Base-by-base conservation (phyloP, 53 echinoderm and acorn worm species). In the Paracentrotus lividus region DNA sequence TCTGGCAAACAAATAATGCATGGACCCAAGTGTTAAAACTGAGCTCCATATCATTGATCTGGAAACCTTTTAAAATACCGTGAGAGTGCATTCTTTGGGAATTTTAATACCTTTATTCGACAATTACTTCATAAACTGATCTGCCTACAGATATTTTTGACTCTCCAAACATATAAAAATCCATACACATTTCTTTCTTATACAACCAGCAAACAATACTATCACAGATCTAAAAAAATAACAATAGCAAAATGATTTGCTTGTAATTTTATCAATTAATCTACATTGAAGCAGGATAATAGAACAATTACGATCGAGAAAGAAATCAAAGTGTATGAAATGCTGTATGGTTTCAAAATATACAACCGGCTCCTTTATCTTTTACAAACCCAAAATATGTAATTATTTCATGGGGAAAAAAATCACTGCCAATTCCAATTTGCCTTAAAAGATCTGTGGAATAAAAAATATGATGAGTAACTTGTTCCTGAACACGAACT, bases 51-150 rank as follows among this genome's bases (percentile, higher is more conserved):
- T 24, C 81, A n/a, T 47, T 44, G 47, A 81, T 8, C 24, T 8
- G 23, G 9, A 81, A 4, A n/a, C 12, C 24, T 47, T 2, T 81
- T 9, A n/a, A 81, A 24, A 45, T 23, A 81, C n/a, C n/a, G n/a
- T n/a, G 26, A 47, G 2, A 45, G 81, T 81, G 1, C 16, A 81
- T 24, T 44, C n/a, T 81, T 47, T 81, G 13, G 44, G n/a, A 9
- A 81, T 45, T 47, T 4, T 47, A 24, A 24, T 81, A 45, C 81
- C 44, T 81, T 81, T 81, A 45, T 81, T 81, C 45, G n/a, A 26
- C 44, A 81, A 81, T 81, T 23, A 81, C 42, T 42, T 76, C 0
- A 77, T 77, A 77, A 77, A 81, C 42, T 9, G 81, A 45, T 81
- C 47, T 81, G 81, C 81, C 47, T 26, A 40, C n/a, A 81, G 0